phyloP scores from a whole-genome alignment of 2,113 vertebrate genomes.

The Proterorhinus semilunaris region DNA sequence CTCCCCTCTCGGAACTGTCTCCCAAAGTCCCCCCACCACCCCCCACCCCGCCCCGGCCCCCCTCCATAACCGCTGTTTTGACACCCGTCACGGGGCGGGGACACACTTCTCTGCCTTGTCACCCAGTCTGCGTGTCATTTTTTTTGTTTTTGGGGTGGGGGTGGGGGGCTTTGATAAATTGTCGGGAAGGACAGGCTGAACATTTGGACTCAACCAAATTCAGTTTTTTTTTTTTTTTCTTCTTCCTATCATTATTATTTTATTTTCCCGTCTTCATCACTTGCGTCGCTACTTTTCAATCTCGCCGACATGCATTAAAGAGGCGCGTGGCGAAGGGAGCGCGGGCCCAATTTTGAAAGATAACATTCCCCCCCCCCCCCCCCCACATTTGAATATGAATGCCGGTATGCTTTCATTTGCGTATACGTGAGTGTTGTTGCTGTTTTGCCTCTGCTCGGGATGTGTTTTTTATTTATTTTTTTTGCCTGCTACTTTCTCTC shows the following conservation, averaged over 20 bases:
- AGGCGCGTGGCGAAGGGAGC: constrained; percentile 49
- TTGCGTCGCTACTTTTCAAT: constrained; percentile 68
- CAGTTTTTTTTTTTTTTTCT: constrained; percentile 34
- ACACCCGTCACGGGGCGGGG: constrained; percentile 60
- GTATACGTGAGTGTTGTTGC: constrained; percentile 24
- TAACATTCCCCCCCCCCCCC: constrained; percentile 23
- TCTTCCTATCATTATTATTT: constrained; percentile 6
- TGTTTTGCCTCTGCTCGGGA: constrained; percentile 38
- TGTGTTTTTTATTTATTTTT: constrained; percentile 26
- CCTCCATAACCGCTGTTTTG: constrained; percentile 65
- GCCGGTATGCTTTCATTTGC: constrained; percentile 43
- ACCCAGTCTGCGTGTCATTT: constrained; percentile 65
- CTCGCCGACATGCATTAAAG: constrained; percentile 66
- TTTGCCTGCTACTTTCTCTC: constrained; percentile 22
- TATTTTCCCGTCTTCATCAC: constrained; percentile 31
- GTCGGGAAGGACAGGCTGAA: constrained; percentile 43
- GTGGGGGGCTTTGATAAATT: constrained; percentile 56
- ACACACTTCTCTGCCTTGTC: constrained; percentile 59
- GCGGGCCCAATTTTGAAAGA: constrained; percentile 67
- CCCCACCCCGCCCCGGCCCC: constrained; percentile 30
- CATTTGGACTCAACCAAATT: constrained; percentile 47
- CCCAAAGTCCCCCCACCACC: constrained; percentile 68
- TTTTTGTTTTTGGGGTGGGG: constrained; percentile 18
- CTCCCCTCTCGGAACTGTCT: constrained; percentile 84
- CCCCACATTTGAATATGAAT: constrained; percentile 72